A percentile compares a stretch with the other conserved stretches of the same genome.
Evolutionary conservation across 2,113 vertebrate species (phyloP).

Genomic region (Oryzias celebensis): DNA sequence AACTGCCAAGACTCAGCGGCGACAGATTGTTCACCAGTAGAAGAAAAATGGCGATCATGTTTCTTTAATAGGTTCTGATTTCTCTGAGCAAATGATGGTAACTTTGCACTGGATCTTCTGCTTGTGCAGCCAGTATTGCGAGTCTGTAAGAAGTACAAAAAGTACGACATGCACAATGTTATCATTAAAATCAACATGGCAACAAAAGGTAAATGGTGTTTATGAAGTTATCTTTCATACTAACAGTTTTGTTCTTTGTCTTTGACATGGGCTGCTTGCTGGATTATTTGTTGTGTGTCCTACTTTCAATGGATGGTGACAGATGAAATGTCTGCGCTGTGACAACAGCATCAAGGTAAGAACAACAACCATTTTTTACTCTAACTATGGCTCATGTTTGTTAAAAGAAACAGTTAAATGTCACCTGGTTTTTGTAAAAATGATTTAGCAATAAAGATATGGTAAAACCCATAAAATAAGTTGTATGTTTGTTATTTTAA

Average conservation of each 20-base stretch:
- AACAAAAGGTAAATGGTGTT: neutral
- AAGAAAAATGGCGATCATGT: neutral
- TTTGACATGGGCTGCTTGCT: conserved; percentile 46
- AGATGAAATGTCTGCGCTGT: conserved; percentile 68
- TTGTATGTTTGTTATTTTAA: too few relatives aligned
- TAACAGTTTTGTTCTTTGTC: conserved; percentile 64
- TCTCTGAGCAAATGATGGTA: conserved; percentile 16
- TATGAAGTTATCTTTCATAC: conserved; percentile 2
- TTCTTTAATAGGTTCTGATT: conserved; percentile 24
- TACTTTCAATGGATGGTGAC: conserved; percentile 32
- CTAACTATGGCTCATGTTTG: neutral
- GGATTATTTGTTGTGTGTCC: conserved; percentile 65
- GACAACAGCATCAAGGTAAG: conserved; percentile 67
- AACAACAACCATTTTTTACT: conserved; percentile 5
- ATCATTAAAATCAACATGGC: neutral
- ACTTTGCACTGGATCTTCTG: conserved; percentile 24
- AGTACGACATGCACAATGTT: neutral
- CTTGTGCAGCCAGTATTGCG: conserved; percentile 60
- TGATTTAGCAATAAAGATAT: neutral
- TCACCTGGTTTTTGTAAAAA: conserved; percentile 74
- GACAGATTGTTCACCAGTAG: conserved; percentile 43
- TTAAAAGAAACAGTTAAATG: neutral
- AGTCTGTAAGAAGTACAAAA: conserved; percentile 56
- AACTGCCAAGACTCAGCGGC: conserved; percentile 80
- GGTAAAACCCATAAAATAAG: too few relatives aligned